Base-by-base conservation (phyloP, 1,140 invertebrate genomes). In the Stegodyphus dumicola region DNA sequence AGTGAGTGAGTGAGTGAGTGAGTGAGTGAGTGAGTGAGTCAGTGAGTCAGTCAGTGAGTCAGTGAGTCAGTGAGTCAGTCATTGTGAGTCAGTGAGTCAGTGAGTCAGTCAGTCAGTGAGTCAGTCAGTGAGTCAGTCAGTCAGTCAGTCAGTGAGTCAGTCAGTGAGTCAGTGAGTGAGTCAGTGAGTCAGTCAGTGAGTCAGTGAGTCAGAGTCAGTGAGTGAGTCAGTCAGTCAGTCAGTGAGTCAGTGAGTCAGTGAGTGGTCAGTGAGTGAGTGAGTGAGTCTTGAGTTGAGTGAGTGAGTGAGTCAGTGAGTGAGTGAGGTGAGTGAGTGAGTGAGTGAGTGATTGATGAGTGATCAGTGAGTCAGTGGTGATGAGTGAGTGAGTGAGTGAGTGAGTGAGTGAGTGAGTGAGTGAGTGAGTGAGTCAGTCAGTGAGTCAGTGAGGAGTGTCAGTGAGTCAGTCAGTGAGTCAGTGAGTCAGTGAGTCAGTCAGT, bases 91-190 rank as follows among this genome's bases (percentile, higher is more conserved):
- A 66, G 65, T 66, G 65, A 66, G 65, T 66, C 7, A 66, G 65
- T 11, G n/a, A 17, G n/a, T 7, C 6, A 66, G 65, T 66, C 7
- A 66, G 65, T 66, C 7, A 11, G 65, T 11, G 65, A 11, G 65
- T 7, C 7, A 66, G 65, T 66, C 7, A 66, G 65, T 66, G 65
- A 66, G 65, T 66, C 7, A 66, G 65, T n/a, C n/a, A 66, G 65
- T 11, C 7, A 66, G 65, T 11, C 7, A 66, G 65, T 11, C 6
- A 66, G 65, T 11, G 65, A 66, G 65, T 11, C 7, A 66, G 65
- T 66, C 7, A 66, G 65, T 66, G 65, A 66, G 65, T 66, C 6
- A 66, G 65, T 66, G 65, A 66, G 65, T 11, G 65, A 66, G 65
- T 11, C 7, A 66, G 65, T 11, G 65, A 11, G 65, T 66, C 7